Conservation (phyloP, 2,888 invertebrate genomes). For the Meganola albula region DNA sequence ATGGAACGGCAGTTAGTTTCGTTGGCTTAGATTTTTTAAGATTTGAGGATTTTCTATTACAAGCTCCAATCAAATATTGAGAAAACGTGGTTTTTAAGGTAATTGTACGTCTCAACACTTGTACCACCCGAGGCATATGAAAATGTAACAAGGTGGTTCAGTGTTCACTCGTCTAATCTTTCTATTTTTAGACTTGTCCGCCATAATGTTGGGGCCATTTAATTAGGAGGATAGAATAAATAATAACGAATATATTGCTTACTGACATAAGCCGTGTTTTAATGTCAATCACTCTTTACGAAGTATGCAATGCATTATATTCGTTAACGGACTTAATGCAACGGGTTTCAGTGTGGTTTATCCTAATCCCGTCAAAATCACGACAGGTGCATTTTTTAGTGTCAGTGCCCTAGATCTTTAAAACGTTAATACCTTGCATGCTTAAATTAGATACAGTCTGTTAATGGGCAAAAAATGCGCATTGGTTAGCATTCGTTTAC, state of each 20-base stretch:
- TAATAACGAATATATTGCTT: slow-evolving; percentile 42
- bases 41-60: slow-evolving; percentile 9
- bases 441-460: too few species aligned
- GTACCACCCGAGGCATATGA: slow-evolving; percentile 24
- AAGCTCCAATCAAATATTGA: slow-evolving; percentile 7
- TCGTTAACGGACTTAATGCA: too few species aligned
- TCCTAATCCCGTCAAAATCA: too few species aligned
- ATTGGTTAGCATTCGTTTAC: too few species aligned
- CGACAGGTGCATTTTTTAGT: too few species aligned
- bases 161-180: slow-evolving; percentile 43
- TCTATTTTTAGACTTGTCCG: slow-evolving; percentile 43
- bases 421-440: too few species aligned
- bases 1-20: slow-evolving; percentile 9
- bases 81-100: slow-evolving; percentile 16
- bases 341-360: too few species aligned
- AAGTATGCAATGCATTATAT: too few species aligned
- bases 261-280: slow-evolving; percentile 41
- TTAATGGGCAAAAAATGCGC: too few species aligned
- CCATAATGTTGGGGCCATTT: slow-evolving; percentile 34
- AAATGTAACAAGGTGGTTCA: slow-evolving; percentile 53
- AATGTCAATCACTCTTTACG: slow-evolving; percentile 46
- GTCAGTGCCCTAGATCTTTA: too few species aligned
- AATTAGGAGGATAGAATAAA: slow-evolving; percentile 43
- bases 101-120: slow-evolving; percentile 14
- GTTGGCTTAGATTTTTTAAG: slow-evolving; percentile 14